Evolutionary conservation across 2,797 vertebrate genomes (phyloP).

Genomic region (Aldrovandia affinis): DNA sequence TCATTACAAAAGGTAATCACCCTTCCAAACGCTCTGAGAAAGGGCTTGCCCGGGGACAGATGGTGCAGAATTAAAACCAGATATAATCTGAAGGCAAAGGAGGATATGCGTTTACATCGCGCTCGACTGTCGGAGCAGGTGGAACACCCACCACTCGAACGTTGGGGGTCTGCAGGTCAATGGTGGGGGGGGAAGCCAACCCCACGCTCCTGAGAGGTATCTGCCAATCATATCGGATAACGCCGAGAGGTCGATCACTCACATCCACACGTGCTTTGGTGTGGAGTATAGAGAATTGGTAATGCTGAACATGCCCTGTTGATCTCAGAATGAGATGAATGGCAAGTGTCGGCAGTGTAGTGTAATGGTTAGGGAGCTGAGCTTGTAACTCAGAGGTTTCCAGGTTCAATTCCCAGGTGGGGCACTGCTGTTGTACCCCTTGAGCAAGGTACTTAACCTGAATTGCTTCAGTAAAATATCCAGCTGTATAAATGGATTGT

Average conservation of each 20-base stretch:
- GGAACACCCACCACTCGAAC: not conserved
- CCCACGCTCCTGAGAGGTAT: not conserved
- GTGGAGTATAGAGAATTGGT: not conserved
- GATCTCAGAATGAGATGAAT: not conserved
- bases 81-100: not conserved
- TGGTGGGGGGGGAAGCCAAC: not conserved
- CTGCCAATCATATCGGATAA: not conserved
- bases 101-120: not conserved
- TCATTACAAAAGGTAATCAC: slow-evolving; percentile 11
- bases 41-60: not conserved
- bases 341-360: too few species aligned
- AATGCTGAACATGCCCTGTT: not conserved
- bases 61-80: not conserved
- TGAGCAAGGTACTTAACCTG: too few species aligned
- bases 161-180: not conserved
- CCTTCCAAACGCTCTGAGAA: not conserved
- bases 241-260: not conserved
- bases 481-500: too few species aligned
- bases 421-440: too few species aligned
- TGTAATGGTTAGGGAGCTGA: too few species aligned
- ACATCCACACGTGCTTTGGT: not conserved
- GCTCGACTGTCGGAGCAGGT: not conserved
- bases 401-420: too few species aligned
- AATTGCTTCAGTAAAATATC: too few species aligned
- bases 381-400: too few species aligned